Evolutionary conservation across 2,113 vertebrate species (phyloP).

Genomic region (Laticauda colubrina): DNA sequence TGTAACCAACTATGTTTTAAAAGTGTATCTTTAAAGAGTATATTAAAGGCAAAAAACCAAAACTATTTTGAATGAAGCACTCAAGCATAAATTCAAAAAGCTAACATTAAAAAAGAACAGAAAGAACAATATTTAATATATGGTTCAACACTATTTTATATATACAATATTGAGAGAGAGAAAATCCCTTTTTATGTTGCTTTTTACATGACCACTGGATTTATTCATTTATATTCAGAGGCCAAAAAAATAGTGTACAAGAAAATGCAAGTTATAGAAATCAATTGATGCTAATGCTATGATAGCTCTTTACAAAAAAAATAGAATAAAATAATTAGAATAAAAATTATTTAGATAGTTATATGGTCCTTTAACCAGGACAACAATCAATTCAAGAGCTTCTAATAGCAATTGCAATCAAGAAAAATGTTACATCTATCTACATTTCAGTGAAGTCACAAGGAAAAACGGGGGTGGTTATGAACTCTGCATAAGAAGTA

Average conservation of each 20-base stretch:
- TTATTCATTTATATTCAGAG: not conserved
- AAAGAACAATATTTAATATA: constrained; percentile 23
- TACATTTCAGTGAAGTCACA: not conserved
- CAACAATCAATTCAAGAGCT: not conserved
- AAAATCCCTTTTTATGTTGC: not conserved
- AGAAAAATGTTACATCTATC: not conserved
- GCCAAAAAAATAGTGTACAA: constrained; percentile 55
- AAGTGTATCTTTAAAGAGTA: constrained; percentile 15
- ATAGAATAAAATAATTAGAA: not conserved
- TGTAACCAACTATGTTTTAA: constrained; percentile 33
- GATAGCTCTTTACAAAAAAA: not conserved
- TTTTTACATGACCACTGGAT: not conserved
- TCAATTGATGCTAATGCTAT: constrained; percentile 1
- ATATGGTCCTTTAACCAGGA: not conserved
- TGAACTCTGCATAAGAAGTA: not conserved
- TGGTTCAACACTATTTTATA: not conserved
- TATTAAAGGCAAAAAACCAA: constrained; percentile 48
- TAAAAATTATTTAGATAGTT: not conserved
- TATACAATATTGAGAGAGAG: not conserved
- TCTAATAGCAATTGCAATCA: not conserved
- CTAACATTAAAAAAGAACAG: constrained; percentile 49
- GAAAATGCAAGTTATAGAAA: constrained; percentile 36
- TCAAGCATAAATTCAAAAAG: constrained; percentile 49
- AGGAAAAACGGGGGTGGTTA: not conserved
- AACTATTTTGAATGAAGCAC: constrained; percentile 36